These are phyloP conservation scores for Diarsia mendica DNA, from an alignment of 2,888 invertebrate species.

Conservation along the genomic window DNA sequence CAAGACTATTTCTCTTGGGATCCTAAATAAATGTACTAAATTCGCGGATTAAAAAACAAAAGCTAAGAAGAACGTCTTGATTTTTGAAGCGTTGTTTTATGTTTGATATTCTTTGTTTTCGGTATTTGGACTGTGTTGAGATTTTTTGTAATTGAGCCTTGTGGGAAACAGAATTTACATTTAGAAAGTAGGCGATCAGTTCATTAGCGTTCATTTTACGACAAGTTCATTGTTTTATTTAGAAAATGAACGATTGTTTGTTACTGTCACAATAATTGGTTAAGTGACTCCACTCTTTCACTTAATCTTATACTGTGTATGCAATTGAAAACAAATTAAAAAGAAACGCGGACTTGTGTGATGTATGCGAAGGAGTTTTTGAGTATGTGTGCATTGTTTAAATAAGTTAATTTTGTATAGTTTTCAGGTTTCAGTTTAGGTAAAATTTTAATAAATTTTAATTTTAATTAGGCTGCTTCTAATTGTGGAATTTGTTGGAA, in stretches of 20 bases:
- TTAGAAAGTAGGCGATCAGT: neutral
- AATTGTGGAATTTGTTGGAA: too few relatives aligned
- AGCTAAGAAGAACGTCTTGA: conserved; percentile 50
- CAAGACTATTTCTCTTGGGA: conserved; percentile 64
- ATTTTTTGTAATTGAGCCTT: conserved; percentile 5
- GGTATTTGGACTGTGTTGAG: conserved; percentile 6
- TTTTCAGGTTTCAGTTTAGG: neutral
- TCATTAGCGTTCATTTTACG: neutral
- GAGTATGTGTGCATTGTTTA: neutral
- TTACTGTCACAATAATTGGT: neutral
- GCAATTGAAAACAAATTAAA: too few relatives aligned
- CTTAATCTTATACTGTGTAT: too few relatives aligned
- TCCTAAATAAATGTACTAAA: conserved; percentile 65
- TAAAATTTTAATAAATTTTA: neutral
- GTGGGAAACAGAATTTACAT: neutral
- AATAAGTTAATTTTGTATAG: neutral
- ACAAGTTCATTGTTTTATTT: neutral
- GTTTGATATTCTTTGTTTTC: conserved; percentile 32
- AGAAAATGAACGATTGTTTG: neutral
- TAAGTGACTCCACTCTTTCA: too few relatives aligned
- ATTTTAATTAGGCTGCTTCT: too few relatives aligned
- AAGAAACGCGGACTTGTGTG: too few relatives aligned
- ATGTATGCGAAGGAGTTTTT: neutral
- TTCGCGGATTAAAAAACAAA: conserved; percentile 64
- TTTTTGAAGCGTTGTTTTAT: conserved; percentile 52